A percentile compares a stretch with the other conserved stretches of the same genome.
Evolutionary conservation across 2,797 vertebrate species (phyloP).

Genomic region (Melanotaenia parkinsoni): DNA sequence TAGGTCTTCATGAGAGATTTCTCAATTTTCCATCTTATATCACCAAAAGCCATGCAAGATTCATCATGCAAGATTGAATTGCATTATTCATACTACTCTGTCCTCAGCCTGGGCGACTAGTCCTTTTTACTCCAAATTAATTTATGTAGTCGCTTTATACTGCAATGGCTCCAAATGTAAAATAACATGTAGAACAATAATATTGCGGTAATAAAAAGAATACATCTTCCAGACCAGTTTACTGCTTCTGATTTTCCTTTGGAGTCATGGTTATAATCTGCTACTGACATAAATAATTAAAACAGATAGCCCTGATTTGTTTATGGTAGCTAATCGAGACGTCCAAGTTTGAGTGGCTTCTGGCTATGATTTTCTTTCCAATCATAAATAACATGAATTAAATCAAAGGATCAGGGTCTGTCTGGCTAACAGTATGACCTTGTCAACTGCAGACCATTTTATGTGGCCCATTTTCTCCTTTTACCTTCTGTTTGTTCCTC

Average conservation of each 20-base stretch:
- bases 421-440: constrained; percentile 42
- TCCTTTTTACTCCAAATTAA: constrained; percentile 42
- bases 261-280: constrained; percentile 21
- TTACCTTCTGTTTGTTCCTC: constrained; percentile 61
- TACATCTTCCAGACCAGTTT: neutral
- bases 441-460: constrained; percentile 58
- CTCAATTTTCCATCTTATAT: constrained; percentile 44
- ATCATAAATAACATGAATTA: constrained; percentile 38
- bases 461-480: constrained; percentile 48
- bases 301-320: constrained; percentile 27
- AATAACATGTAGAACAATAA: constrained; percentile 37
- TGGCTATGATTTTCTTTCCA: constrained; percentile 20
- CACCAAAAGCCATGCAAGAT: constrained; percentile 60
- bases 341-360: constrained; percentile 2
- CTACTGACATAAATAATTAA: constrained; percentile 20
- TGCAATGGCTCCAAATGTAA: constrained; percentile 41
- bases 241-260: constrained; percentile 3
- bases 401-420: constrained; percentile 36
- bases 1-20: constrained; percentile 33
- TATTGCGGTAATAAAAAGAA: constrained; percentile 29
- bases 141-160: constrained; percentile 44
- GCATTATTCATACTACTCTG: constrained; percentile 57
- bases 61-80: constrained; percentile 62
- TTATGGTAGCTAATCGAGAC: constrained; percentile 11
- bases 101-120: constrained; percentile 37